A percentile compares a stretch with the other conserved stretches of the same genome.
Conservation (phyloP, 2,888 invertebrate genomes). For the Microctonus aethiopoides region DNA sequence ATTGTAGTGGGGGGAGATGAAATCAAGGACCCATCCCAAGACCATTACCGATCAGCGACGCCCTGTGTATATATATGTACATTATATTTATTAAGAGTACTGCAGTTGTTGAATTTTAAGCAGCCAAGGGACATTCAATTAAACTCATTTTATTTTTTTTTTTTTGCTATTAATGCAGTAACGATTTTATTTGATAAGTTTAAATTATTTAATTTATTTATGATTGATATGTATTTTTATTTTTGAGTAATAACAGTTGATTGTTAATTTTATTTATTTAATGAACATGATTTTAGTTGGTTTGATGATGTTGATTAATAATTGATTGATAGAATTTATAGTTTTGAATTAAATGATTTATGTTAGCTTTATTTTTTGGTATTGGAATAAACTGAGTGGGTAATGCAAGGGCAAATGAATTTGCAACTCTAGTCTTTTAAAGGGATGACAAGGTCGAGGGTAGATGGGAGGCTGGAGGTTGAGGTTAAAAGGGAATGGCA, state of each 20-base stretch:
- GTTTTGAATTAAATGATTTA: too few species aligned
- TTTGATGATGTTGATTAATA: too few species aligned
- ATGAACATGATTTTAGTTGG: too few species aligned
- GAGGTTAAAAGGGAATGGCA: background rate
- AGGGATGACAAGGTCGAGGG: slow-evolving; percentile 34
- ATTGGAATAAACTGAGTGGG: too few species aligned
- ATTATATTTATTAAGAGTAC: too few species aligned
- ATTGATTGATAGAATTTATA: too few species aligned
- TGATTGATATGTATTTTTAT: background rate
- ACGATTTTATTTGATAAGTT: too few species aligned
- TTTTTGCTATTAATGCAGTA: too few species aligned
- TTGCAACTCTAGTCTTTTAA: slow-evolving; percentile 22
- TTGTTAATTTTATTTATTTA: too few species aligned
- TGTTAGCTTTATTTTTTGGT: background rate
- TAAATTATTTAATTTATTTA: background rate
- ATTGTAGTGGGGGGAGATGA: slow-evolving; percentile 15
- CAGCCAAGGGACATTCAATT: slow-evolving; percentile 3
- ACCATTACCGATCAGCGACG: slow-evolving; percentile 48
- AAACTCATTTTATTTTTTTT: too few species aligned
- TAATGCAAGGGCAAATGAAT: slow-evolving; percentile 14
- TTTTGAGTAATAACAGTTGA: too few species aligned
- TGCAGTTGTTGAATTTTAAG: background rate
- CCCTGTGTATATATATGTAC: background rate
- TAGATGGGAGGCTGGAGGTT: background rate
- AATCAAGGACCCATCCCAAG: slow-evolving; percentile 39